Percentiles rank a stretch among this genome's conserved stretches.
Conservation (phyloP, 1,140 invertebrate species). For the Matsumurasca onukii region DNA sequence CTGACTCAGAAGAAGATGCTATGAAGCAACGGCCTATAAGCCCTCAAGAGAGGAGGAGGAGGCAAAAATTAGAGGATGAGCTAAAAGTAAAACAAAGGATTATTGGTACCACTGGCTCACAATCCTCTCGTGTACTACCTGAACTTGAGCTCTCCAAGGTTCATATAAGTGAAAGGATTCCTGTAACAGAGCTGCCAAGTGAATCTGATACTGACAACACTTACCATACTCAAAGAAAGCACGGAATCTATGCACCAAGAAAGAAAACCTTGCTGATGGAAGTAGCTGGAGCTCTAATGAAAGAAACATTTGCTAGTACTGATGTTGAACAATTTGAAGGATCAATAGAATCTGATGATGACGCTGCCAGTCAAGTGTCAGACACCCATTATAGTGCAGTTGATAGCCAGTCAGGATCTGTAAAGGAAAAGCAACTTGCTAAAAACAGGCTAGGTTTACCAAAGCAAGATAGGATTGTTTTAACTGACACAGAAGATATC, state of each 20-base stretch:
- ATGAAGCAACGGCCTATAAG: constrained; percentile 30
- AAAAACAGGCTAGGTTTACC: background rate
- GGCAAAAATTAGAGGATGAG: constrained; percentile 11
- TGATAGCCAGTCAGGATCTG: background rate
- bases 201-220: constrained; percentile 19
- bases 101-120: background rate
- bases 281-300: constrained; percentile 19
- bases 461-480: constrained; percentile 12
- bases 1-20: constrained; percentile 44
- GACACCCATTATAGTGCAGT: background rate
- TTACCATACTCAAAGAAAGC: background rate
- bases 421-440: constrained; percentile 10
- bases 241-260: background rate
- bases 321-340: constrained; percentile 33
- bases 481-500: constrained; percentile 38
- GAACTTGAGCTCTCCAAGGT: constrained; percentile 19
- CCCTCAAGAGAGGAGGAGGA: constrained; percentile 24
- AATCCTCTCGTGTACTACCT: background rate
- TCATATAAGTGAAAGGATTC: constrained; percentile 18
- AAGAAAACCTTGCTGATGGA: constrained; percentile 17
- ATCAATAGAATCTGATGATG: constrained; percentile 18
- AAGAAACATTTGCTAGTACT: constrained; percentile 22
- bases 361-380: constrained; percentile 6
- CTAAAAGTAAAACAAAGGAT: constrained; percentile 9
- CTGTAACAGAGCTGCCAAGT: constrained; percentile 4